Conservation (phyloP, 2,888 invertebrate genomes). For the Sinohyriopsis cumingii region DNA sequence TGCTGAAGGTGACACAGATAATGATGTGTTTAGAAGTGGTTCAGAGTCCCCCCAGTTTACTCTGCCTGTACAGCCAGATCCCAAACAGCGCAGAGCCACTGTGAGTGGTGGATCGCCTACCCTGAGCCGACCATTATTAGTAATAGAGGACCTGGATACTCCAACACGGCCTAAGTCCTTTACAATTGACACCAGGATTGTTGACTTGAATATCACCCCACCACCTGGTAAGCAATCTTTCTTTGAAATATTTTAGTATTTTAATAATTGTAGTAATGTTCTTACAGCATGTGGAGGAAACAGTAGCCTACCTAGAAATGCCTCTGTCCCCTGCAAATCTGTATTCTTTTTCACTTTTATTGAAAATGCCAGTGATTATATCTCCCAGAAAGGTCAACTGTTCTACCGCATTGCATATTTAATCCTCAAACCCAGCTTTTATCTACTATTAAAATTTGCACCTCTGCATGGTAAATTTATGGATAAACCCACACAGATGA, state of each 20-base stretch:
- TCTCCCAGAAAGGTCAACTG: too few species aligned
- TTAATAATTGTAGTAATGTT: neutral
- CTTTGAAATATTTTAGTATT: neutral
- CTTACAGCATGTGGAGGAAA: neutral
- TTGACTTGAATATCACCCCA: slow-evolving; percentile 32
- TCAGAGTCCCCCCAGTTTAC: slow-evolving; percentile 65
- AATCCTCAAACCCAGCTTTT: too few species aligned
- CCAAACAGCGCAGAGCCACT: slow-evolving; percentile 85
- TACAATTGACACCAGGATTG: slow-evolving; percentile 31
- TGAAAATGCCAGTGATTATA: too few species aligned
- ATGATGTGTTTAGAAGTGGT: slow-evolving; percentile 71
- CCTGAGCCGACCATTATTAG: slow-evolving; percentile 52
- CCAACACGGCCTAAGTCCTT: slow-evolving; percentile 60
- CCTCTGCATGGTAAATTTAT: too few species aligned
- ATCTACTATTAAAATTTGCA: too few species aligned
- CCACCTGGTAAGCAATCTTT: slow-evolving; percentile 27
- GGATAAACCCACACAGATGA: too few species aligned
- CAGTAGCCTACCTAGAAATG: too few species aligned
- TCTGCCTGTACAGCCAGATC: slow-evolving; percentile 62
- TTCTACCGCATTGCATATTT: too few species aligned
- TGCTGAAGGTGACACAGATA: slow-evolving; percentile 71
- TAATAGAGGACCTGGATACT: slow-evolving; percentile 62
- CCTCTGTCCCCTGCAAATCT: neutral
- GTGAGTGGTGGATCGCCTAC: slow-evolving; percentile 82
- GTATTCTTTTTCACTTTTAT: too few species aligned